Percentiles rank a stretch among this genome's conserved stretches.
These are phyloP conservation scores for Lepeophtheirus nordmannii DNA, from an alignment of 2,888 invertebrate genomes.

Conservation along the genomic window DNA sequence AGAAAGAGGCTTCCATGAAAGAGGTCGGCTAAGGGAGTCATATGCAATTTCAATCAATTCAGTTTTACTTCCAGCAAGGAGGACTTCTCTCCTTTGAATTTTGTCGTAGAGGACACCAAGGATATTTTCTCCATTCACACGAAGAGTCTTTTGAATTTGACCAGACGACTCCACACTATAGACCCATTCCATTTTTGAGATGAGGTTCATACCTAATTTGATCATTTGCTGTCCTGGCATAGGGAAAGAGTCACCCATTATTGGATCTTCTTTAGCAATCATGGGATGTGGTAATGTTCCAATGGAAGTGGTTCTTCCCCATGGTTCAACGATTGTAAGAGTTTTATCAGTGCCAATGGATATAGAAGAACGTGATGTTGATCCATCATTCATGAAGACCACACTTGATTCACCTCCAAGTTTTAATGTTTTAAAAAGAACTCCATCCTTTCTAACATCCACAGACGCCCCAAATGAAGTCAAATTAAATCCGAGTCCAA, in stretches of 20 bases:
- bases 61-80: slow-evolving; percentile 54
- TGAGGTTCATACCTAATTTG: slow-evolving; percentile 29
- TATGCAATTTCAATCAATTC: slow-evolving; percentile 37
- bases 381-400: neutral
- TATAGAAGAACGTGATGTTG: neutral
- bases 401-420: slow-evolving; percentile 2
- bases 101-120: slow-evolving; percentile 36
- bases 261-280: slow-evolving; percentile 30
- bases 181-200: slow-evolving; percentile 37
- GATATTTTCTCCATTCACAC: slow-evolving; percentile 35
- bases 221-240: slow-evolving; percentile 27
- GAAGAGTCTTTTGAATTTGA: slow-evolving; percentile 21
- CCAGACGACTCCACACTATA: slow-evolving; percentile 33
- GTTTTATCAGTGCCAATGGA: slow-evolving; percentile 15
- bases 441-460: slow-evolving; percentile 13
- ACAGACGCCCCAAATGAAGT: slow-evolving; percentile 18
- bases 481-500: slow-evolving; percentile 52
- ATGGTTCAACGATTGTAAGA: neutral
- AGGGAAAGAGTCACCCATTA: slow-evolving; percentile 28
- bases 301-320: slow-evolving; percentile 26
- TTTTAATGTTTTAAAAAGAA: neutral
- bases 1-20: slow-evolving; percentile 26
- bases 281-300: slow-evolving; percentile 35
- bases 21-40: slow-evolving; percentile 27
- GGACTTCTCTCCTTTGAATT: slow-evolving; percentile 25